Evolutionary conservation across 2,888 invertebrate species (phyloP).

Genomic region (Xestia sexstrigata): DNA sequence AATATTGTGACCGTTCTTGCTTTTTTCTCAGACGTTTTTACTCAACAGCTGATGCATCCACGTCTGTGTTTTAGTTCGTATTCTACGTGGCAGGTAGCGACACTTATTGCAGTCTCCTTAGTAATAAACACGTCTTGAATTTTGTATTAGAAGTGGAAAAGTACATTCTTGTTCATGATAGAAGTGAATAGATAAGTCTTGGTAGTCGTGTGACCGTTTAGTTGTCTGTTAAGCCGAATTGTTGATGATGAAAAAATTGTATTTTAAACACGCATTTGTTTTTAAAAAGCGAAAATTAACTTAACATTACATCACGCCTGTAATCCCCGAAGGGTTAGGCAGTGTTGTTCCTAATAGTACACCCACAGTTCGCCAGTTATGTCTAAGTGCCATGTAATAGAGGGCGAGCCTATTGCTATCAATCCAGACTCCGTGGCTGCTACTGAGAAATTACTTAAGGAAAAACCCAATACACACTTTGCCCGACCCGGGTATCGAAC

Average conservation of each 20-base stretch:
- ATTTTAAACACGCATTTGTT: neutral
- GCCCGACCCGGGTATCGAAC: too few species aligned
- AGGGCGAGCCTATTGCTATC: too few species aligned
- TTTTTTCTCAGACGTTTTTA: neutral
- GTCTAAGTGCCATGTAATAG: too few species aligned
- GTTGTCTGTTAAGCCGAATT: neutral
- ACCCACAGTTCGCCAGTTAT: neutral
- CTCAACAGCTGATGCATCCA: slow-evolving; percentile 20
- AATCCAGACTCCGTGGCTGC: too few species aligned
- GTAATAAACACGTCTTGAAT: slow-evolving; percentile 56
- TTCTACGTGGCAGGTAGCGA: slow-evolving; percentile 41
- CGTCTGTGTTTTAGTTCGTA: slow-evolving; percentile 35
- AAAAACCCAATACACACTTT: too few species aligned
- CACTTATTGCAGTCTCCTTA: slow-evolving; percentile 27
- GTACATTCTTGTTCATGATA: slow-evolving; percentile 8
- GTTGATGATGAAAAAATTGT: too few species aligned
- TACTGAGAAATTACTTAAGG: too few species aligned
- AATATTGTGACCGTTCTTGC: neutral
- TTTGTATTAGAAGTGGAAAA: slow-evolving; percentile 10
- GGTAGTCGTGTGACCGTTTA: neutral
- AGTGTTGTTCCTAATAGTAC: neutral
- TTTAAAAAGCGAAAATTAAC: neutral
- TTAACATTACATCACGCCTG: neutral
- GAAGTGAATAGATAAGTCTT: slow-evolving; percentile 12
- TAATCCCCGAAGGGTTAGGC: neutral